Conservation (phyloP, 2,113 vertebrate species). For the Pterocles burchelli region DNA sequence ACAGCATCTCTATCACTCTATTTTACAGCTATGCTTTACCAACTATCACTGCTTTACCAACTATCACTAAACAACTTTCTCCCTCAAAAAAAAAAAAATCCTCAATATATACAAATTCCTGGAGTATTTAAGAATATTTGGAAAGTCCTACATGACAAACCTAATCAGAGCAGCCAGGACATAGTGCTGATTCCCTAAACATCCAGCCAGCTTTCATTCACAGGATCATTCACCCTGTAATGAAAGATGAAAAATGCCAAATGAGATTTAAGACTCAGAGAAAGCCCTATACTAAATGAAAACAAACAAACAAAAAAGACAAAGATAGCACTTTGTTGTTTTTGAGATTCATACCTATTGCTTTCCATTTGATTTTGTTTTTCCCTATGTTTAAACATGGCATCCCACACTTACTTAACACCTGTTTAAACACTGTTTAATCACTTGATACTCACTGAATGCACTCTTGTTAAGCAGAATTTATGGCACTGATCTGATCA, state of each 20-base stretch:
- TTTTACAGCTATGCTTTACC: neutral
- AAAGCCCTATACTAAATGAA: neutral
- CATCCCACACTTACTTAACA: neutral
- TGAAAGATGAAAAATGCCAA: neutral
- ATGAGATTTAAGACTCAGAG: neutral
- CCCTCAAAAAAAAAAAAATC: too few species aligned
- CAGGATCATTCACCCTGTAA: neutral
- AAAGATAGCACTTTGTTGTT: neutral
- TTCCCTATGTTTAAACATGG: neutral
- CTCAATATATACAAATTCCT: neutral
- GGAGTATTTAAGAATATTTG: neutral
- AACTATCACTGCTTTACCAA: neutral
- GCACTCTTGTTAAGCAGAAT: neutral
- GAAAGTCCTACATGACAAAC: neutral
- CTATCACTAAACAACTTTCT: too few species aligned
- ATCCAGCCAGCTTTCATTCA: neutral
- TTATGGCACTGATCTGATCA: conserved; percentile 55
- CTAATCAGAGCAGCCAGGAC: neutral
- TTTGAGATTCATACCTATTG: neutral
- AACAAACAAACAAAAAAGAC: neutral
- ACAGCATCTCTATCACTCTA: neutral
- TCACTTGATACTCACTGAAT: neutral
- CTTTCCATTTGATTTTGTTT: neutral
- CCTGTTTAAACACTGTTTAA: conserved; percentile 7
- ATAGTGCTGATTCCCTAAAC: neutral